These are phyloP conservation scores for Laterallus jamaicensis DNA, from an alignment of 2,113 vertebrate species.

Conservation along the genomic window DNA sequence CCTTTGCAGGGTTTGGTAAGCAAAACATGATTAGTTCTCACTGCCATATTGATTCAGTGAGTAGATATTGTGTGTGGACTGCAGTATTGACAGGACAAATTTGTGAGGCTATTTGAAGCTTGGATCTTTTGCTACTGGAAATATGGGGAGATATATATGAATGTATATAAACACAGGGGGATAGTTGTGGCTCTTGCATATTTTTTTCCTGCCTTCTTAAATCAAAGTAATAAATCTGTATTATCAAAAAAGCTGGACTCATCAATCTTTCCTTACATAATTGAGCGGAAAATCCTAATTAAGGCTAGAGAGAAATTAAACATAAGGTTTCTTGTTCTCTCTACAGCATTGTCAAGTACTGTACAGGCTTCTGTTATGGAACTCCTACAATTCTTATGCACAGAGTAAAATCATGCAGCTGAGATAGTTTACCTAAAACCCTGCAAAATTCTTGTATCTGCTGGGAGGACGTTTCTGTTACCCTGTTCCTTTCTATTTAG, in stretches of 20 bases:
- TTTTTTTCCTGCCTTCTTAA: neutral
- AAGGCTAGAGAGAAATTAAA: conserved; percentile 19
- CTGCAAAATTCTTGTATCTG: neutral
- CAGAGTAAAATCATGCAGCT: neutral
- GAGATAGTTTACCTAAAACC: neutral
- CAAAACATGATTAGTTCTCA: neutral
- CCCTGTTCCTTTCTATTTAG: conserved; percentile 50
- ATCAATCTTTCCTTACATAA: neutral
- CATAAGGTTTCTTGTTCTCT: neutral
- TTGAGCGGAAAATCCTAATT: conserved; percentile 29
- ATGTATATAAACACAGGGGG: neutral
- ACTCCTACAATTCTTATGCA: neutral
- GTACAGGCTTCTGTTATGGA: neutral
- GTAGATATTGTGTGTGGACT: neutral
- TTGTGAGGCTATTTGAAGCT: neutral
- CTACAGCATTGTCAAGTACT: neutral
- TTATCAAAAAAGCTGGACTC: conserved; percentile 19
- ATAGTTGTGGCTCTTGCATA: neutral
- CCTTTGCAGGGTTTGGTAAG: neutral
- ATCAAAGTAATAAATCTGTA: conserved; percentile 10
- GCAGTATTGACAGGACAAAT: neutral
- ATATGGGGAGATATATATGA: neutral
- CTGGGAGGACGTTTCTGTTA: conserved; percentile 6
- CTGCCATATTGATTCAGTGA: neutral
- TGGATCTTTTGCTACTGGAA: neutral